Conservation (phyloP, 2,113 vertebrate genomes). For the Lepus timidus region DNA sequence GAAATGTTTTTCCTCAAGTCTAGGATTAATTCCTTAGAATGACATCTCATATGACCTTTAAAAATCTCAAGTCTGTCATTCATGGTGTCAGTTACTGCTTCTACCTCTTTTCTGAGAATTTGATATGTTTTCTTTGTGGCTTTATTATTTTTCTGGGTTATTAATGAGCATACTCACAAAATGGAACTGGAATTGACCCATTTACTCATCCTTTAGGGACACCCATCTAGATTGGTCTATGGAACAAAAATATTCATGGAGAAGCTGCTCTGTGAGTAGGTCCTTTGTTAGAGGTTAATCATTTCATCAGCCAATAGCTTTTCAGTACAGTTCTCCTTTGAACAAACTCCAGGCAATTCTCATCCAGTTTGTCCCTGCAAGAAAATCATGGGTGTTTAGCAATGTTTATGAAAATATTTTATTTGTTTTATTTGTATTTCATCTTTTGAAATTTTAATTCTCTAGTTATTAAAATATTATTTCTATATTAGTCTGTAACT, state of each 20-base stretch:
- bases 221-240: not conserved
- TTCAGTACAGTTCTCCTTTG: constrained; percentile 44
- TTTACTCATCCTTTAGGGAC: not conserved
- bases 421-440: constrained; percentile 11
- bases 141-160: not conserved
- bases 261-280: not conserved
- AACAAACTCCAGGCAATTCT: not conserved
- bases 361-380: not conserved
- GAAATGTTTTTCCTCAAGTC: not conserved
- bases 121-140: not conserved
- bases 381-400: not conserved
- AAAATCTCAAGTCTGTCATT: not conserved
- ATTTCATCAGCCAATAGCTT: constrained; percentile 11
- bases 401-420: constrained; percentile 44
- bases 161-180: not conserved
- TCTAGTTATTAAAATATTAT: constrained; percentile 19
- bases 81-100: constrained; percentile 13
- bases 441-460: constrained; percentile 18
- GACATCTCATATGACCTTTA: not conserved
- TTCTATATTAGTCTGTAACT: constrained; percentile 16
- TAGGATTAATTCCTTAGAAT: constrained; percentile 56
- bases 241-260: not conserved
- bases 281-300: not conserved
- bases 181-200: not conserved
- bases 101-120: not conserved